Conservation (phyloP, 2,113 vertebrate genomes). For the Symphodus melops region DNA sequence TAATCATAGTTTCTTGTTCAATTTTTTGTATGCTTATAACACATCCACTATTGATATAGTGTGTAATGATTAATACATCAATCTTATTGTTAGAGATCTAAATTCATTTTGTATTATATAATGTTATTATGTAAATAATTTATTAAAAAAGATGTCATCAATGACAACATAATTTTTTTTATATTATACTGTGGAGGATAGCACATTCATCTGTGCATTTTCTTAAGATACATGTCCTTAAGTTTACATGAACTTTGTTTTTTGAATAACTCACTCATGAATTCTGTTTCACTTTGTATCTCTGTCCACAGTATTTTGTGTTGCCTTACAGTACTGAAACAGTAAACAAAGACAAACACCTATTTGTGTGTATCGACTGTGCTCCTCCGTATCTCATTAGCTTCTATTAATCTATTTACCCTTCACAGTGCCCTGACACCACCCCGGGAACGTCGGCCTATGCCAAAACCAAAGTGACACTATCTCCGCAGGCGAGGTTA, state of each 20-base stretch:
- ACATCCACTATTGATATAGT: too few species aligned
- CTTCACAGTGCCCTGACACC: constrained; percentile 79
- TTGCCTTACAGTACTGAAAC: not conserved
- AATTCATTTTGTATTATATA: too few species aligned
- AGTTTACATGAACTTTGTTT: too few species aligned
- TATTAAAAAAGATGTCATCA: too few species aligned
- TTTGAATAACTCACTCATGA: not conserved
- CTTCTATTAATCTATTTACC: constrained; percentile 82
- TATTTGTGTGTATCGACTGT: constrained; percentile 39
- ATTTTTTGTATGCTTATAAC: too few species aligned
- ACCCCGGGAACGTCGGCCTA: constrained; percentile 60
- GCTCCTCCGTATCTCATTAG: constrained; percentile 77
- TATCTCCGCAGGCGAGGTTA: constrained; percentile 77
- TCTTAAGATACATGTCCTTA: not conserved
- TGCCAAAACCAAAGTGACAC: constrained; percentile 83
- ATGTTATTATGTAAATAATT: too few species aligned
- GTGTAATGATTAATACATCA: too few species aligned
- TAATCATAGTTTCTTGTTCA: too few species aligned
- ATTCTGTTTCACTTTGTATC: not conserved
- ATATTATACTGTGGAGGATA: too few species aligned
- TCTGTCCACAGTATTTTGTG: too few species aligned
- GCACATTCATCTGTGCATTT: not conserved
- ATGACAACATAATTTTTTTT: too few species aligned
- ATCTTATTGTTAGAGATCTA: too few species aligned
- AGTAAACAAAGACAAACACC: constrained; percentile 13